Base-by-base conservation (phyloP, 2,797 vertebrate species). In the Tarsius wallacei region DNA sequence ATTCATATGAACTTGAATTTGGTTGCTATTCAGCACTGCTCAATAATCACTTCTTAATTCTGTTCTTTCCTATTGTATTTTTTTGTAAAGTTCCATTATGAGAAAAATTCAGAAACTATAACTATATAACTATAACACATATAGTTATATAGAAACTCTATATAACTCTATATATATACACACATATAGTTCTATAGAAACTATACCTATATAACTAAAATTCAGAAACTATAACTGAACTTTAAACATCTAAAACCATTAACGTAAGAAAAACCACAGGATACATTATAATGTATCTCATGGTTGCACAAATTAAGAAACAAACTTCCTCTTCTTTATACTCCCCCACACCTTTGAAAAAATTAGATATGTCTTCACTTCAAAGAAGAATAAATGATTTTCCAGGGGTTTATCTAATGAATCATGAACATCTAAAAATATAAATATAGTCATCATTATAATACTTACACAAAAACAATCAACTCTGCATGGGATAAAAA, bases 201-300 rank as follows among this genome's bases (percentile, higher is more conserved):
- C 42, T 42, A 42, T 42, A 42, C 42, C 42, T 42, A 42, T 42
- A 42, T 42, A 42, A 42, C 42, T 42, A 66, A 74, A 80, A 59
- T 33, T 49, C 31, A 49, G 26, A 76, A 91, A 53, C n/a, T 70
- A 2, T 70, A 36, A 70, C 19, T 70, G 66, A 17, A 36, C 33
- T 55, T 96, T 53, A 90, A 73, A 70, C 11, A 78, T 26, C 53
- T 90, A 87, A 93, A 63, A 73, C 94, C 13, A 93, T 78, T 49
- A 53, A 68, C 55, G 9, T 80, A 71, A 22, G 28, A 49, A 57
- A 66, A 73, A 5, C 51, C 15, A 94, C 24, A 76, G 2, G 76
- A 87, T 74, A 68, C 28, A 80, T 66, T 77, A 61, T 36, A 84
- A 61, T 53, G 28, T 61, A 84, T 33, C 22, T 78, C 49, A 64